phyloP scores from a whole-genome alignment of 2,888 invertebrate genomes.

The Allolobophora icterica region DNA sequence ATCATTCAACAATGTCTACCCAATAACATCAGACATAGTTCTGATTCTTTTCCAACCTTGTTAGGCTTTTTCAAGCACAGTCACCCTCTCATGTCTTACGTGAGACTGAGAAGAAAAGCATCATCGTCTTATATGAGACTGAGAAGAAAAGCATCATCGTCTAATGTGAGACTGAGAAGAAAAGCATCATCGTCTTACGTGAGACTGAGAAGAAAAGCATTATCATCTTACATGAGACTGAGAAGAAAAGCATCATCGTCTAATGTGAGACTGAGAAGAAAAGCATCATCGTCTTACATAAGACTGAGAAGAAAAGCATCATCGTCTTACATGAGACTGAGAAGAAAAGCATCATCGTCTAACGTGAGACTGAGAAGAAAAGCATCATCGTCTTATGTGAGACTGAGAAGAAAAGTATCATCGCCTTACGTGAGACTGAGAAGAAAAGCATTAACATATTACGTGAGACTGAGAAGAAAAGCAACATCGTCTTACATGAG shows the following conservation, averaged over 20 bases:
- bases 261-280: constrained; percentile 95
- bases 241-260: too few relatives aligned
- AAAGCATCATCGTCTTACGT: constrained; percentile 76
- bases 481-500: constrained; percentile 80
- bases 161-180: constrained; percentile 93
- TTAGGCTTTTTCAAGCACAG: too few relatives aligned
- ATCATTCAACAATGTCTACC: too few relatives aligned
- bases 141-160: too few relatives aligned
- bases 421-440: constrained; percentile 86
- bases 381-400: constrained; percentile 78
- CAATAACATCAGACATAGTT: too few relatives aligned
- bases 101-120: too few relatives aligned
- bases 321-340: constrained; percentile 83
- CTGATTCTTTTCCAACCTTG: too few relatives aligned
- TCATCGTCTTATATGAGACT: constrained; percentile 82
- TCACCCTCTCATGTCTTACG: too few relatives aligned
- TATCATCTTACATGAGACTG: constrained; percentile 85
- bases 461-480: constrained; percentile 98
- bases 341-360: too few relatives aligned
- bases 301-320: too few relatives aligned
- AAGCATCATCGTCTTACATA: constrained; percentile 79
- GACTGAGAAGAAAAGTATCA: too few relatives aligned
- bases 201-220: constrained; percentile 96
- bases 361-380: constrained; percentile 97
- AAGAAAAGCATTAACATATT: too few relatives aligned